Conservation (phyloP, 2,113 vertebrate species). For the Halcyon senegalensis region DNA sequence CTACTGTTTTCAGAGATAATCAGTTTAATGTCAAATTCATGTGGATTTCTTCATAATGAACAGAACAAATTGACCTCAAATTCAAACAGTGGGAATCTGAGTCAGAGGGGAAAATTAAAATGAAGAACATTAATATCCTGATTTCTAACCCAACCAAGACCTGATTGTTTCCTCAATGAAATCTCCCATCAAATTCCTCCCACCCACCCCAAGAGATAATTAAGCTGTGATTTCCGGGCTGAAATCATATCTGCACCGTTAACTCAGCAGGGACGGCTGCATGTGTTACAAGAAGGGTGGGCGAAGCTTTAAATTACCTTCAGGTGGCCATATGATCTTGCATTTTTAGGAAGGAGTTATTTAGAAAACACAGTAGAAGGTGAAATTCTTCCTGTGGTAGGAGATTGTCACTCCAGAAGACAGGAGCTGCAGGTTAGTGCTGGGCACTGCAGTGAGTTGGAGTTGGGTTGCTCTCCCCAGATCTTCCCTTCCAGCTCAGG, state of each 20-base stretch:
- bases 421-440: neutral
- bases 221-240: constrained; percentile 49
- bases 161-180: constrained; percentile 64
- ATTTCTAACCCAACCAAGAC: constrained; percentile 43
- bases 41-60: constrained; percentile 71
- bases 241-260: neutral
- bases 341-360: neutral
- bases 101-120: constrained; percentile 65
- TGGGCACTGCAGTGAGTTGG: neutral
- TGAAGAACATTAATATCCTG: constrained; percentile 55
- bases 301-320: constrained; percentile 4
- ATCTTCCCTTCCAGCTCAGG: neutral
- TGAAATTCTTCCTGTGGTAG: neutral
- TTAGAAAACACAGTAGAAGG: neutral
- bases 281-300: neutral
- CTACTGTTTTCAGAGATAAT: constrained; percentile 62
- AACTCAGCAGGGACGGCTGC: constrained; percentile 3
- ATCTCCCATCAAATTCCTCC: constrained; percentile 45
- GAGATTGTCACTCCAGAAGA: neutral
- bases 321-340: neutral
- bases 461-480: neutral
- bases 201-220: constrained; percentile 56
- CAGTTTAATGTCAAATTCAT: constrained; percentile 66
- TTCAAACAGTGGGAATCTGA: constrained; percentile 64
- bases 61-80: constrained; percentile 58